Percentiles rank a stretch among this genome's conserved stretches.
Evolutionary conservation across 2,888 invertebrate species (phyloP).

Genomic region (Microplitis deprimator): DNA sequence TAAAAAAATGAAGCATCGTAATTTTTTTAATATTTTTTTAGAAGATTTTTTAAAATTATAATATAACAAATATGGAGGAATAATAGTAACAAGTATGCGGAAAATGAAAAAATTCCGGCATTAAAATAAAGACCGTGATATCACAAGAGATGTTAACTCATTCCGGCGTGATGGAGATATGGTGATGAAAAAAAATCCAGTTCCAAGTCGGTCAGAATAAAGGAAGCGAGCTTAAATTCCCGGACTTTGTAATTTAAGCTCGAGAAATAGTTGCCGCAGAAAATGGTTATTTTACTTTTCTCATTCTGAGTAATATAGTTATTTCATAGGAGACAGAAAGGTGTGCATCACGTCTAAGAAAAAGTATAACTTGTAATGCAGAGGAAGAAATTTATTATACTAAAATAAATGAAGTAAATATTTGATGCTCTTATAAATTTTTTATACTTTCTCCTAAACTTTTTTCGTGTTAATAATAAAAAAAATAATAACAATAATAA

Average conservation of each 20-base stretch:
- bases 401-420: too few species aligned
- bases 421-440: neutral
- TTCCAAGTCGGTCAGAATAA: neutral
- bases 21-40: too few species aligned
- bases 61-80: too few species aligned
- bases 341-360: too few species aligned
- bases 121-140: neutral
- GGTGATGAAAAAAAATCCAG: constrained; percentile 16
- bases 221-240: neutral
- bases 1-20: too few species aligned
- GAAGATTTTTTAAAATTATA: too few species aligned
- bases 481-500: neutral
- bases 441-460: neutral
- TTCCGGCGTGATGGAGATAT: neutral
- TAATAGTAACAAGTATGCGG: neutral
- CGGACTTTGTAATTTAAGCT: neutral
- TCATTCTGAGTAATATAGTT: neutral
- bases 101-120: neutral
- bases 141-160: constrained; percentile 18
- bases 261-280: neutral
- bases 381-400: too few species aligned
- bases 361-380: too few species aligned
- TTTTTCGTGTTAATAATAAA: neutral
- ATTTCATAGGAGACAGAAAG: neutral
- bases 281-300: neutral